Evolutionary conservation across 2,113 vertebrate species (phyloP).

Genomic region (Saccopteryx bilineata): DNA sequence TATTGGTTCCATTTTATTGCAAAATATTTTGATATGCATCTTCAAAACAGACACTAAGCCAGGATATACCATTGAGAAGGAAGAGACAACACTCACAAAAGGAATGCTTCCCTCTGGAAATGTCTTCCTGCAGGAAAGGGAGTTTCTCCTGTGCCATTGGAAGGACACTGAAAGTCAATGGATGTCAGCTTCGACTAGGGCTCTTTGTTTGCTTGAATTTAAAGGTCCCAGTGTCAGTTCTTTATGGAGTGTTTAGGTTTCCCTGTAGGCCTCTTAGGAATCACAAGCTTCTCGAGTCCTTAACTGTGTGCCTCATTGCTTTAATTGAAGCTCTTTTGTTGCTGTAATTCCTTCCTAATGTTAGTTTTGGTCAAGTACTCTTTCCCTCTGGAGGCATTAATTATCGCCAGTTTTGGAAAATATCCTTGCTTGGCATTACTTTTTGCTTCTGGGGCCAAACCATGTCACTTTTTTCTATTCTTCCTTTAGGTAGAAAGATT

Average conservation of each 20-base stretch:
- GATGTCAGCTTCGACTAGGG: constrained; percentile 67
- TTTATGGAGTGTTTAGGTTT: constrained; percentile 84
- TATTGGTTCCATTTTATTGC: background rate
- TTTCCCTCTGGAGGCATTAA: constrained; percentile 81
- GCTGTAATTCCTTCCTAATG: constrained; percentile 85
- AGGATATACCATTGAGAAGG: background rate
- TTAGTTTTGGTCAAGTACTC: constrained; percentile 81
- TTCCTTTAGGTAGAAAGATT: background rate
- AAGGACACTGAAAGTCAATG: constrained; percentile 76
- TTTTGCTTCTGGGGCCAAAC: constrained; percentile 67
- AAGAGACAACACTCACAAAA: background rate
- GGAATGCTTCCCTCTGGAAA: background rate
- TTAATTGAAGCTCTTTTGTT: constrained; percentile 83
- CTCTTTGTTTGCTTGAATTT: constrained; percentile 83
- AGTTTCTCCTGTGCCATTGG: background rate
- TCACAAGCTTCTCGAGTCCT: constrained; percentile 76
- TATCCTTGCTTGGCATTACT: constrained; percentile 31
- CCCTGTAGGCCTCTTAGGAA: constrained; percentile 83
- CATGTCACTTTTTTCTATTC: constrained; percentile 24
- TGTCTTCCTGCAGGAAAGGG: fast-evolving
- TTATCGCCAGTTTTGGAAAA: constrained; percentile 79
- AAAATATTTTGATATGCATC: background rate
- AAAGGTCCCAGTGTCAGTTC: constrained; percentile 74
- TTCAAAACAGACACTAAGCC: constrained; percentile 14
- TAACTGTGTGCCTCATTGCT: constrained; percentile 78